These are phyloP conservation scores for Xyrichtys novacula DNA, from an alignment of 2,797 vertebrate genomes.

Conservation along the genomic window DNA sequence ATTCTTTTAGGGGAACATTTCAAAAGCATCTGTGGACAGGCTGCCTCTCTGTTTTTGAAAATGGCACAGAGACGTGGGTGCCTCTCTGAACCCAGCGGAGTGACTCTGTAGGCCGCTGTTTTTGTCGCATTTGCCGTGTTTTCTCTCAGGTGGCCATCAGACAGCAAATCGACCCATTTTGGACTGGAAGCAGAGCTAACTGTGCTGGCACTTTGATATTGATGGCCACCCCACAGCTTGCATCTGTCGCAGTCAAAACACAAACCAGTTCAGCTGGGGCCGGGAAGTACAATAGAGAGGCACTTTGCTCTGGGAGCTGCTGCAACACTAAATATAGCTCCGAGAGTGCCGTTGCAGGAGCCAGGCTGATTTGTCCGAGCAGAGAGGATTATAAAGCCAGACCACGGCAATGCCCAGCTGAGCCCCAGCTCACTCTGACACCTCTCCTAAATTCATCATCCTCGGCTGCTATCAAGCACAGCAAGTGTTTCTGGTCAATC, in stretches of 20 bases:
- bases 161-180: slow-evolving; percentile 58
- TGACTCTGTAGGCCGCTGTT: slow-evolving; percentile 2
- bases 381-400: slow-evolving; percentile 72
- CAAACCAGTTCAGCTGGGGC: slow-evolving; percentile 58
- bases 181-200: slow-evolving; percentile 38
- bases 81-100: slow-evolving; percentile 27
- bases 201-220: slow-evolving; percentile 55
- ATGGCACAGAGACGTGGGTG: not conserved
- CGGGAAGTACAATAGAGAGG: slow-evolving; percentile 59
- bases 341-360: slow-evolving; percentile 55
- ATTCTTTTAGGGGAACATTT: not conserved
- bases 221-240: slow-evolving; percentile 47
- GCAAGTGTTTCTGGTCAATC: slow-evolving; percentile 34
- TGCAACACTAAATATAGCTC: slow-evolving; percentile 79
- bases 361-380: slow-evolving; percentile 70
- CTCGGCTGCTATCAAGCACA: slow-evolving; percentile 13
- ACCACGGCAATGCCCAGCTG: slow-evolving; percentile 68
- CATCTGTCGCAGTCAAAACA: slow-evolving; percentile 51
- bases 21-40: slow-evolving; percentile 9
- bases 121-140: slow-evolving; percentile 25
- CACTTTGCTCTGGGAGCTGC: slow-evolving; percentile 67
- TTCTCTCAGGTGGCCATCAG: slow-evolving; percentile 42
- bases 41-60: not conserved
- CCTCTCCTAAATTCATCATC: slow-evolving; percentile 56
- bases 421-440: slow-evolving; percentile 54